Evolutionary conservation across 1,140 invertebrate genomes (phyloP).

Genomic region (Dendroctonus ponderosae): DNA sequence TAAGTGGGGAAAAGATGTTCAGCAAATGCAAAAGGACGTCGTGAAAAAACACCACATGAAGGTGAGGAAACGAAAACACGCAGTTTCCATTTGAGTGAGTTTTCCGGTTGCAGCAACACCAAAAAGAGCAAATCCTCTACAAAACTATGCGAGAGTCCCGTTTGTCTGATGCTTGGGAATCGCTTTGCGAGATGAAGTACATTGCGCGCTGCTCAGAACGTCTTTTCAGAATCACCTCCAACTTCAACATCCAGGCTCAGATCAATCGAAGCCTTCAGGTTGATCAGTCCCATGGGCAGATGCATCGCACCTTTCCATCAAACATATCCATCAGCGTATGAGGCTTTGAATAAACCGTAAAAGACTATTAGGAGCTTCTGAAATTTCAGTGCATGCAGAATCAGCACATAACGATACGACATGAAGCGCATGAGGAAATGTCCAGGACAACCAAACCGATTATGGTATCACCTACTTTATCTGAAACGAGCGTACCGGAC

Average conservation of each 20-base stretch:
- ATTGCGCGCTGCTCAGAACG: slow-evolving; percentile 19
- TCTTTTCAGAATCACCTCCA: slow-evolving; percentile 17
- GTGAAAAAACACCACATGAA: slow-evolving; percentile 22
- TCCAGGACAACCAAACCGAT: neutral
- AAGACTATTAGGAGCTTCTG: neutral
- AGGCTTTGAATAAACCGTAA: neutral
- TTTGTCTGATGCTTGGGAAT: slow-evolving; percentile 16
- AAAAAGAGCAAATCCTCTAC: slow-evolving; percentile 12
- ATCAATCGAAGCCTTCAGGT: slow-evolving; percentile 2
- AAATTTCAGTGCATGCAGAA: slow-evolving; percentile 7
- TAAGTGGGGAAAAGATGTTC: slow-evolving; percentile 37
- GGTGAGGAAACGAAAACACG: slow-evolving; percentile 19
- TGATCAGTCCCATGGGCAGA: neutral
- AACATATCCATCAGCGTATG: slow-evolving; percentile 8
- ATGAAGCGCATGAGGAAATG: neutral
- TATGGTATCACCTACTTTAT: slow-evolving; percentile 5
- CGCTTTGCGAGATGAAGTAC: slow-evolving; percentile 18
- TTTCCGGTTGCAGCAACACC: neutral
- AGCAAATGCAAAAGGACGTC: slow-evolving; percentile 34
- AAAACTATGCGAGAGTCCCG: slow-evolving; percentile 1
- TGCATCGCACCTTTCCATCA: slow-evolving; percentile 14
- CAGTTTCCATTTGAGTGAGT: neutral
- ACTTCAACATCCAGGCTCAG: slow-evolving; percentile 10
- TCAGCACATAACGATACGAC: neutral
- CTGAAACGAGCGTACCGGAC: neutral